These are phyloP conservation scores for Ondatra zibethicus DNA, from an alignment of 2,113 vertebrate genomes.

Conservation along the genomic window DNA sequence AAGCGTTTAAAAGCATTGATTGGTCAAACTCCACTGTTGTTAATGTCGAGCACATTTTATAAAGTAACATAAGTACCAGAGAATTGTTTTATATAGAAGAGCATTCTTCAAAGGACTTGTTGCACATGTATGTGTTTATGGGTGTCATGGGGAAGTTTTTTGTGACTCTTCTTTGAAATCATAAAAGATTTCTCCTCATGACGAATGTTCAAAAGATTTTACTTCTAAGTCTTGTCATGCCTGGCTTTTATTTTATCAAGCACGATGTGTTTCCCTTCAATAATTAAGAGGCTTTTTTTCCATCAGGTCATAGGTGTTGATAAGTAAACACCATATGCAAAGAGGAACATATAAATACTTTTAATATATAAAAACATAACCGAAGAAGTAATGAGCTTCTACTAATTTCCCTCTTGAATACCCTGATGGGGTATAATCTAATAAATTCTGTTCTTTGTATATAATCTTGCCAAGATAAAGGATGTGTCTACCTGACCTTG, in stretches of 20 bases:
- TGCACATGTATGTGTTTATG: background rate
- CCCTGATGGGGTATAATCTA: background rate
- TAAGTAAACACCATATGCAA: slow-evolving; percentile 18
- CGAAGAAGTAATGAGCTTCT: background rate
- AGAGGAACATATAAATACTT: background rate
- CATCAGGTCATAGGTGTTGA: background rate
- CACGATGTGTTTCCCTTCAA: background rate
- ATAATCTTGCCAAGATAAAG: background rate
- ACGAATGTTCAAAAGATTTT: slow-evolving; percentile 28
- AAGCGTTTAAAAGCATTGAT: slow-evolving; percentile 4
- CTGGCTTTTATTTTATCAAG: background rate
- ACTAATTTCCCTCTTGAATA: slow-evolving; percentile 11
- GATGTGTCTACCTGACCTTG: background rate
- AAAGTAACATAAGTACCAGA: background rate
- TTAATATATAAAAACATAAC: background rate
- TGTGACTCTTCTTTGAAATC: background rate
- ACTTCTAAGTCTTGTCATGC: background rate
- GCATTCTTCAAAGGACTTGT: background rate
- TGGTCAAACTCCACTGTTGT: slow-evolving; percentile 3
- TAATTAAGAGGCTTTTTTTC: background rate
- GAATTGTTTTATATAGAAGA: slow-evolving; percentile 26
- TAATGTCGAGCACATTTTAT: background rate
- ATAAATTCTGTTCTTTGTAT: background rate
- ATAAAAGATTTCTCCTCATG: slow-evolving; percentile 5
- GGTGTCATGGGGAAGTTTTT: background rate